phyloP scores from a whole-genome alignment of 2,113 vertebrate genomes.

The Struthidea cinerea region DNA sequence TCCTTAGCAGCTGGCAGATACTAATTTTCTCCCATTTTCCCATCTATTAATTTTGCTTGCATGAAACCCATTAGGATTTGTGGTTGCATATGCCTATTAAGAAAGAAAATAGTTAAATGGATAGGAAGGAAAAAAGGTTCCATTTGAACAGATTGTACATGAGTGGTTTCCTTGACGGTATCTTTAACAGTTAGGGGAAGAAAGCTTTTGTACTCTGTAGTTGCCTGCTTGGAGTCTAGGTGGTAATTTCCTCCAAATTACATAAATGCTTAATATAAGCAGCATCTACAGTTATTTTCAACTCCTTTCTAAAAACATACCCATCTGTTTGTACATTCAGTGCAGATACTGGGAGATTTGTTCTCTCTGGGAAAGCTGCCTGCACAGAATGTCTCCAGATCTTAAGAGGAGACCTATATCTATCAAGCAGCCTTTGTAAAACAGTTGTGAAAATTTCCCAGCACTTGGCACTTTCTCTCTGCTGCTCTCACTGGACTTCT shows the following conservation, averaged over 20 bases:
- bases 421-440: conserved; percentile 23
- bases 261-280: neutral
- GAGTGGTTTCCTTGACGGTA: neutral
- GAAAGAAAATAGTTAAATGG: neutral
- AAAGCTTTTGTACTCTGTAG: neutral
- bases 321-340: conserved; percentile 18
- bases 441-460: neutral
- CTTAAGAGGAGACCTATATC: neutral
- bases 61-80: neutral
- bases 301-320: neutral
- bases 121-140: neutral
- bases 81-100: neutral
- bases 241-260: neutral
- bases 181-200: neutral
- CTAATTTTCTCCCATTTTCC: neutral
- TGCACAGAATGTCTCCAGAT: neutral
- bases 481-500: conserved; percentile 23
- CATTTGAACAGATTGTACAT: neutral
- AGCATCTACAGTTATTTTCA: neutral
- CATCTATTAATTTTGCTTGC: neutral
- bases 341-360: neutral
- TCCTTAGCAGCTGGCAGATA: neutral
- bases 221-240: neutral
- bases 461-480: neutral
- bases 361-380: conserved; percentile 20